Conservation (phyloP, 2,888 invertebrate species). For the Idaea dimidiata region DNA sequence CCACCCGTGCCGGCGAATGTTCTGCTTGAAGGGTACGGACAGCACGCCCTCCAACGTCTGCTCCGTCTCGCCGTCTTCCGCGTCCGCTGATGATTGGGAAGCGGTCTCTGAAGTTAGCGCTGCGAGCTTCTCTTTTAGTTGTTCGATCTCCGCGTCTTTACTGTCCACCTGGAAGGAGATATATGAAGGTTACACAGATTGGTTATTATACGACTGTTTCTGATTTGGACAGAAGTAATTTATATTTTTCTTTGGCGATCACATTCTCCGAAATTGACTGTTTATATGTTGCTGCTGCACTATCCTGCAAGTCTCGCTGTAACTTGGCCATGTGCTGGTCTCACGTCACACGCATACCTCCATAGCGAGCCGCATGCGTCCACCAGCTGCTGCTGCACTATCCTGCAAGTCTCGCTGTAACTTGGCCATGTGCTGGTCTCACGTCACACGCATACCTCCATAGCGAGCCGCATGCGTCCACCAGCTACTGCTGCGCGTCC, state of each 20-base stretch:
- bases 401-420: too few species aligned
- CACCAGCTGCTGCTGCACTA: too few species aligned
- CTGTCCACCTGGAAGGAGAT: constrained; percentile 85
- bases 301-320: too few species aligned
- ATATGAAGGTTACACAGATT: not conserved
- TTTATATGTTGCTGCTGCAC: too few species aligned
- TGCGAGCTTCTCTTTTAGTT: constrained; percentile 91
- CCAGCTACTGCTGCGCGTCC: constrained; percentile 90
- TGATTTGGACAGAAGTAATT: not conserved
- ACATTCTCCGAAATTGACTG: too few species aligned
- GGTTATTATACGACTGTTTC: too few species aligned
- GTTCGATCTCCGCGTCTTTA: constrained; percentile 97
- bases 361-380: constrained; percentile 92
- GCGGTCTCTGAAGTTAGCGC: constrained; percentile 92
- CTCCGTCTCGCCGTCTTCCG: constrained; percentile 89
- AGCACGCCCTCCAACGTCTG: constrained; percentile 97
- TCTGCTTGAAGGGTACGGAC: constrained; percentile 96
- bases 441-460: too few species aligned
- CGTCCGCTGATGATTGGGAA: constrained; percentile 94
- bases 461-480: constrained; percentile 87
- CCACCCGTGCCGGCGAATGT: constrained; percentile 97
- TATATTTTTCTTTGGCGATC: too few species aligned
- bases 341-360: too few species aligned
- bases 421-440: too few species aligned
- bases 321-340: too few species aligned